Conservation (phyloP, 2,113 vertebrate species). For the Martes martes region DNA sequence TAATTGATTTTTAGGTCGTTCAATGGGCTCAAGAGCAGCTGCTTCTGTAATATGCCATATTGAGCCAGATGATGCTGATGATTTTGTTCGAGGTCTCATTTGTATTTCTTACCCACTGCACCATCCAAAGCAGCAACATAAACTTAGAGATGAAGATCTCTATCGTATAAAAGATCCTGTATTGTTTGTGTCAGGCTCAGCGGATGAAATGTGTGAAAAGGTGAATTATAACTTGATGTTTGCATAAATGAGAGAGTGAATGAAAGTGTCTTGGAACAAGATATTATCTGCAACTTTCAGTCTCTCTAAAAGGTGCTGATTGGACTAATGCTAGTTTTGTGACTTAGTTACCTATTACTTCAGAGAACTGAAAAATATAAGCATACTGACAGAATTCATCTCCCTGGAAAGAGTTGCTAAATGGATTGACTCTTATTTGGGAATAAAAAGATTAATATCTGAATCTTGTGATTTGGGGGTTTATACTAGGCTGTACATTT, state of each 20-base stretch:
- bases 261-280: background rate
- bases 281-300: background rate
- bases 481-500: background rate
- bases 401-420: background rate
- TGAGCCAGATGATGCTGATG: constrained; percentile 77
- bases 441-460: constrained; percentile 29
- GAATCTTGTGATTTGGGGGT: background rate
- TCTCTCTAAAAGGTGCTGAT: constrained; percentile 7
- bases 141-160: constrained; percentile 90
- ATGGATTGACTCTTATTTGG: background rate
- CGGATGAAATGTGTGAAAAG: constrained; percentile 93
- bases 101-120: constrained; percentile 95
- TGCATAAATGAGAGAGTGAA: constrained; percentile 1
- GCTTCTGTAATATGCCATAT: constrained; percentile 82
- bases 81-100: constrained; percentile 87
- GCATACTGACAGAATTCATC: background rate
- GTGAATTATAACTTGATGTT: constrained; percentile 76
- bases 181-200: constrained; percentile 92
- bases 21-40: constrained; percentile 93
- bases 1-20: constrained; percentile 87
- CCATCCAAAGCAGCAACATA: constrained; percentile 86
- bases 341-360: background rate
- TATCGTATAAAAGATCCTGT: constrained; percentile 84
- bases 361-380: constrained; percentile 12
- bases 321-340: background rate